Conservation (phyloP, 2,888 invertebrate species). For the Microctonus aethiopoides region DNA sequence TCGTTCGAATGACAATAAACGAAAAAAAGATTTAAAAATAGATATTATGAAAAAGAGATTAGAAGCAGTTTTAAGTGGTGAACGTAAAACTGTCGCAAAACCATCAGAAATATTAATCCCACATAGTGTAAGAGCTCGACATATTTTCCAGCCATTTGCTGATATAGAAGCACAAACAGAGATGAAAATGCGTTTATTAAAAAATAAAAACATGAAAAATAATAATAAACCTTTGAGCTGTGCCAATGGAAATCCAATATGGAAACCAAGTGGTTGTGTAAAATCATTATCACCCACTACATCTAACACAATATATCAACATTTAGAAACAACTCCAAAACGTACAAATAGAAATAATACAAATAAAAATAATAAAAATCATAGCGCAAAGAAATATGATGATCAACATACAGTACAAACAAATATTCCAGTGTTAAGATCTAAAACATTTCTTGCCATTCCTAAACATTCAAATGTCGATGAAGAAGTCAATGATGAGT, state of each 20-base stretch:
- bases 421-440: conserved; percentile 25
- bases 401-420: conserved; percentile 5
- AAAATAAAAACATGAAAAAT: conserved; percentile 21
- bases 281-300: not conserved
- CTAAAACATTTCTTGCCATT: conserved; percentile 28
- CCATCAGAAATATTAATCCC: conserved; percentile 20
- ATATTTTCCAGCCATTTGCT: conserved; percentile 12
- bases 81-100: conserved; percentile 14
- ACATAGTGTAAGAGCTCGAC: conserved; percentile 16
- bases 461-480: not conserved
- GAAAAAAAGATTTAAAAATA: not conserved
- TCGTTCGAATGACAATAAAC: not conserved
- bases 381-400: not conserved
- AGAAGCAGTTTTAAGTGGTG: not conserved
- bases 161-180: conserved; percentile 8
- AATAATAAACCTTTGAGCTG: conserved; percentile 1
- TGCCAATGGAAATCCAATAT: not conserved
- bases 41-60: conserved; percentile 1
- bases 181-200: not conserved
- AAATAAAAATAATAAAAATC: not conserved
- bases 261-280: not conserved
- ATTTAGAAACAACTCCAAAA: not conserved
- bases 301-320: not conserved
- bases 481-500: not conserved
- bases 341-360: not conserved